phyloP scores from a whole-genome alignment of 2,797 vertebrate genomes.

The Bucorvus abyssinicus region DNA sequence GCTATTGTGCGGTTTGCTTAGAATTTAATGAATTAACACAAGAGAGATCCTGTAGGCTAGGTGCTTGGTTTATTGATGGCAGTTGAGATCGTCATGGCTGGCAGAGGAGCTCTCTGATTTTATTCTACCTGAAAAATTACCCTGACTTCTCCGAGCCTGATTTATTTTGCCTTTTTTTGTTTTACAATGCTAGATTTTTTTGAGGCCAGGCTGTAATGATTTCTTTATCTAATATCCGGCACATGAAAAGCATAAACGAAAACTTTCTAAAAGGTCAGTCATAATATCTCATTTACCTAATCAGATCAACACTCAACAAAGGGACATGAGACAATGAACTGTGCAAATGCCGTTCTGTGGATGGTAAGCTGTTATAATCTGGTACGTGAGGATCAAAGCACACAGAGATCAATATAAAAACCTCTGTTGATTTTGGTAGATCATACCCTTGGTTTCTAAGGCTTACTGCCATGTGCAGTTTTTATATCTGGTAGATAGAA shows the following conservation, averaged over 20 bases:
- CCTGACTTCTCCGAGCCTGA: fast-evolving
- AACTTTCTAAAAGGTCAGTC: background rate
- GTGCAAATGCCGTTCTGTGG: background rate
- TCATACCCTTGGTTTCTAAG: background rate
- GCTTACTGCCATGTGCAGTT: background rate
- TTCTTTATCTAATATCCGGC: background rate
- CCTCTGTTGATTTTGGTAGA: background rate
- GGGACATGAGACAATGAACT: background rate
- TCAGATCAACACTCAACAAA: background rate
- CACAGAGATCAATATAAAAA: background rate
- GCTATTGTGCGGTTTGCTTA: background rate
- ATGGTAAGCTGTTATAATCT: background rate
- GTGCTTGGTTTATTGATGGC: background rate
- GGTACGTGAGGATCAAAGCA: background rate
- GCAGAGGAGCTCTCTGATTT: background rate
- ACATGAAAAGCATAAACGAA: background rate
- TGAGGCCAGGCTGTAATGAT: background rate
- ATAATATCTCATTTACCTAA: slow-evolving; percentile 1
- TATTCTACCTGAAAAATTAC: background rate
- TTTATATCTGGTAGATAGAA: background rate
- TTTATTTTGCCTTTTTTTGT: background rate
- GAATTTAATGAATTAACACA: slow-evolving; percentile 43
- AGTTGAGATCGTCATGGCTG: background rate
- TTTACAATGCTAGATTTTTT: background rate
- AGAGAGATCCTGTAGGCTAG: background rate